Conservation (phyloP, 1,140 invertebrate genomes). For the Cotesia glomerata region DNA sequence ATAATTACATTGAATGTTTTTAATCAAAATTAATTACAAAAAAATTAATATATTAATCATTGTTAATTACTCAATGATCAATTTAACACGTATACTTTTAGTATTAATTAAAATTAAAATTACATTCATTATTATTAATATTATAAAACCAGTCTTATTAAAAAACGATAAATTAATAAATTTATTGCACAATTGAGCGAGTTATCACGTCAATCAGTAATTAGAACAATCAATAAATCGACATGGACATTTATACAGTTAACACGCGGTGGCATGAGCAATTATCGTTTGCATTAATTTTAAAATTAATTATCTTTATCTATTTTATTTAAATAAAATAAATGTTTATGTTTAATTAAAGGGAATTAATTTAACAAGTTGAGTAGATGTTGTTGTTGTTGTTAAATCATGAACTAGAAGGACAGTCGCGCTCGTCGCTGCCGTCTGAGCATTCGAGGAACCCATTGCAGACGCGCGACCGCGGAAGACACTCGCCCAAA, state of each 20-base stretch:
- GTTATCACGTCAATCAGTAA: neutral
- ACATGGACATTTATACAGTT: neutral
- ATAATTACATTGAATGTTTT: too few species aligned
- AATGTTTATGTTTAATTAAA: too few species aligned
- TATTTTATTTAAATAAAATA: neutral
- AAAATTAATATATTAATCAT: neutral
- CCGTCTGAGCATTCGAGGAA: slow-evolving; percentile 78
- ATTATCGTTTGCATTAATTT: too few species aligned
- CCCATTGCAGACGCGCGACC: slow-evolving; percentile 75
- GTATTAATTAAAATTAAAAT: neutral
- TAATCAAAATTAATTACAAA: too few species aligned
- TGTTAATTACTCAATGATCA: slow-evolving; percentile 3
- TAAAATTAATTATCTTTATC: neutral
- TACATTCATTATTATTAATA: neutral
- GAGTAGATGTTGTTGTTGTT: neutral
- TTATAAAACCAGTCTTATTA: neutral
- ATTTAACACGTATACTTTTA: slow-evolving; percentile 7
- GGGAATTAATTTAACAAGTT: neutral
- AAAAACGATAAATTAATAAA: neutral
- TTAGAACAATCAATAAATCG: neutral
- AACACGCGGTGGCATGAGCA: too few species aligned
- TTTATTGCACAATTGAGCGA: slow-evolving; percentile 2
- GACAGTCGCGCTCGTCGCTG: slow-evolving; percentile 69
- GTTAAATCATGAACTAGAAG: neutral
- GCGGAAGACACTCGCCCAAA: slow-evolving; percentile 76